Conservation (phyloP, 1,140 invertebrate genomes). For the Caerostris darwini region DNA sequence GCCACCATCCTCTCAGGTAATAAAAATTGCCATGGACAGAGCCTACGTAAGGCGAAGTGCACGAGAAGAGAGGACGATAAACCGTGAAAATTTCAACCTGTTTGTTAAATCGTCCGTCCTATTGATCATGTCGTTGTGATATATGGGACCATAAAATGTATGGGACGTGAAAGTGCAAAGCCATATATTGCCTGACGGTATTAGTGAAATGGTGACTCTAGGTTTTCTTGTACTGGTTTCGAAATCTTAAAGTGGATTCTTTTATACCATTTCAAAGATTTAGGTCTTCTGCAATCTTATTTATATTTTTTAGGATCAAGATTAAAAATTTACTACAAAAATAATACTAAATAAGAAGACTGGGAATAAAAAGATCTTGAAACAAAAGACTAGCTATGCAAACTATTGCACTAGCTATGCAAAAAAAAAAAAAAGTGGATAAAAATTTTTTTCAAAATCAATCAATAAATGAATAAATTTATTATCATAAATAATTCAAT, state of each 20-base stretch:
- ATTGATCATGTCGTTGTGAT: conserved; percentile 58
- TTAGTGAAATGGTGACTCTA: conserved; percentile 33
- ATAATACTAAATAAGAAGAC: no score
- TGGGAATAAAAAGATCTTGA: no score
- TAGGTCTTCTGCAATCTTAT: not conserved
- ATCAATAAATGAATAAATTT: no score
- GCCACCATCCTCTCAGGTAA: conserved; percentile 27
- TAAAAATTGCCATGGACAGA: conserved; percentile 46
- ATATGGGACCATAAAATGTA: conserved; percentile 64
- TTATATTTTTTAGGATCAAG: no score
- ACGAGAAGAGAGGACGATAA: conserved; percentile 15
- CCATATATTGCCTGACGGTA: conserved; percentile 49
- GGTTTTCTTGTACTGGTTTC: not conserved
- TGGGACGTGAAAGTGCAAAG: conserved; percentile 57
- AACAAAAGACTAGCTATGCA: no score
- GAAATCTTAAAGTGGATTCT: not conserved
- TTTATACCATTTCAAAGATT: not conserved
- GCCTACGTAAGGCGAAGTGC: not conserved
- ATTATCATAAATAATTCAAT: no score
- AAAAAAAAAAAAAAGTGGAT: no score
- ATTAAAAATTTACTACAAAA: no score
- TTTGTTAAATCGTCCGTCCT: conserved; percentile 63
- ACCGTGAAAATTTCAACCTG: conserved; percentile 73
- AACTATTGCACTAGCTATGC: no score
- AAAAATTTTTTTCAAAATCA: no score